Evolutionary conservation across 2,888 invertebrate species (phyloP), one percentile per base, ranked within the genome.

Genomic region (Yponomeuta malinellus): DNA sequence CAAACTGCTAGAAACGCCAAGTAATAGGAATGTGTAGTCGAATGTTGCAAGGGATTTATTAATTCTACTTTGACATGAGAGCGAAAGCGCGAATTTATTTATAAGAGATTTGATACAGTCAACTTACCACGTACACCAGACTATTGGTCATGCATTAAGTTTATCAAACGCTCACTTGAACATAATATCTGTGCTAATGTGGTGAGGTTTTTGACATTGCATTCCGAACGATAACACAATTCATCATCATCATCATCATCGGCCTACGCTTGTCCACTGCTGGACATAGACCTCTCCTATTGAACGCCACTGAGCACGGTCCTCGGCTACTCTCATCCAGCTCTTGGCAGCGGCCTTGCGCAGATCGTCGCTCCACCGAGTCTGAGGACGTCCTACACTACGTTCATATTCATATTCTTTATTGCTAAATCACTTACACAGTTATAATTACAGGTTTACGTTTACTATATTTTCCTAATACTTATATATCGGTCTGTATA

Each of bases 21-120:
- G n/a, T 5, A 63, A n/a, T n/a, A n/a, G 63, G 23, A 63, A 63
- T 63, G 29, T 59, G 1, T 10, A 64, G 29, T 67, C 67, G 68
- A 72, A 72, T 73, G 70, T 71, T 68, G 48, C 68, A 48, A 72
- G 63, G 48, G 71, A 73, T 72, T 63, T 69, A 69, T 69, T 52
- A 52, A 69, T 52, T 52, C 68, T 37, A 48, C 48, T 43, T 33
- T 63, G 52, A 52, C 33, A 66, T 52, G 59, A 71, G 71, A 67
- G 71, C 66, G 71, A 71, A 71, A 71, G 71, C 71, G 71, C 29
- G 48, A 71, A 33, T 65, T 31, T 65, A 48, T 66, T 71, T 71
- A 71, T 71, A 66, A 66, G 71, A 63, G 65, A 52, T 37, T 70
- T 48, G 52, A 29, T 33, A 48, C 70, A 52, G 70, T 15, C n/a